Base-by-base conservation (phyloP, 2,888 invertebrate genomes). In the Agrilus cyanescens region DNA sequence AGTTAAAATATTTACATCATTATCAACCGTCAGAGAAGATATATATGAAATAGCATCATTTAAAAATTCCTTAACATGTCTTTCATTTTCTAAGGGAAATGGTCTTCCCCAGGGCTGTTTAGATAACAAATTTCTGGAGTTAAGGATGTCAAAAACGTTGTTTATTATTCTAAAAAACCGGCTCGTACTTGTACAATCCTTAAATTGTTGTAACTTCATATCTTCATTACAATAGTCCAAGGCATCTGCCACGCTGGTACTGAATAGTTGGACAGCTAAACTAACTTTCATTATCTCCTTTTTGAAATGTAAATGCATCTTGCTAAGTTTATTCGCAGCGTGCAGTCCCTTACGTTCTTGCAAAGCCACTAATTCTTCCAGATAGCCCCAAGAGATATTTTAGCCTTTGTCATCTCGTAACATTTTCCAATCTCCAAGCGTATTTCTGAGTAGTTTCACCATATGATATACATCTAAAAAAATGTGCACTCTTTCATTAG, bases 401-500 rank as follows among this genome's bases (percentile, higher is more conserved):
- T 43, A 37, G 32, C 50, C 43, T 25, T 47, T 32, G 2, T 4
- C 13, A 36, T 46, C 41, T 12, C 37, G n/a, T 31, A 53, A 12
- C 38, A 25, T 38, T 45, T 46, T 47, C 25, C 40, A 29, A 15
- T 45, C 38, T 5, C 45, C 52, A 12, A 52, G 42, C 33, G 46
- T 46, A 40, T 56, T 57, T 41, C 55, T 43, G 8, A 51, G 44
- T 29, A 57, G 43, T 44, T 55, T 57, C 7, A 55, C 8, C 55
- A 55, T 56, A 41, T 56, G 54, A 37, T 51, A 54, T 8, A 49
- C 34, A 48, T 58, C 55, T 31, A 48, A 47, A 32, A 53, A 46
- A 7, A 51, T 42, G 44, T 43, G 47, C 32, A 50, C 31, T 36
- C 41, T 45, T 13, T 51, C 25, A 13, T 44, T 12, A 14, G 41